Base-by-base conservation (phyloP, 2,797 vertebrate species). In the Sparus aurata region DNA sequence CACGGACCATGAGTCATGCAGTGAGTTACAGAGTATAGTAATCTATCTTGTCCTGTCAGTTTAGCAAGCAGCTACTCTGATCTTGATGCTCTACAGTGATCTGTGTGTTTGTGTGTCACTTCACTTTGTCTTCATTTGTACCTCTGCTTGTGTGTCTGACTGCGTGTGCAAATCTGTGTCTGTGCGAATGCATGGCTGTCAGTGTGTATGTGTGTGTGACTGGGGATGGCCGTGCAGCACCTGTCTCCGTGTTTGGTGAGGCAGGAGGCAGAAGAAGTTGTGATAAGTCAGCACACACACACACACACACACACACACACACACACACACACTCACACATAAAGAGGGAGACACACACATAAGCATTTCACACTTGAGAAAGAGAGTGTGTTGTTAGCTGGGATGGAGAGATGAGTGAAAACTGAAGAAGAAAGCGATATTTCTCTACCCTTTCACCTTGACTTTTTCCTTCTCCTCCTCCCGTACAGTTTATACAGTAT, bases 31-130 rank as follows among this genome's bases (percentile, higher is more conserved):
- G 61, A 88, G 83, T 82, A 71, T 82, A 78, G 83, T 87, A 82
- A 90, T 91, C 71, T 79, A 75, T 92, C 89, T 88, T 75, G 55
- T 82, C 85, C 75, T 75, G 87, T 88, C 85, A 84, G 68, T 88
- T 86, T 64, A 63, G 72, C 30, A 12, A 77, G 80, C 69, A 73
- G 85, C 75, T 68, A 20, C 83, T 85, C 62, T 79, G 77, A 86
- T 90, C 75, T 67, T 67, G 80, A 84, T 85, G 81, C 78, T 59
- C 86, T 59, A 54, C 80, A 64, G 77, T 74, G 84, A 85, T 90
- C 76, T 80, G 80, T 69, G 77, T 75, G 78, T 82, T 75, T 45
- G 62, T 77, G 53, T 82, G 84, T 80, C 87, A 73, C 72, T 73
- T 84, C 84, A 68, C 80, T 87, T 85, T 76, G 68, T 90, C 89